Base-by-base conservation (phyloP, 2,797 vertebrate species). In the Trachurus trachurus region DNA sequence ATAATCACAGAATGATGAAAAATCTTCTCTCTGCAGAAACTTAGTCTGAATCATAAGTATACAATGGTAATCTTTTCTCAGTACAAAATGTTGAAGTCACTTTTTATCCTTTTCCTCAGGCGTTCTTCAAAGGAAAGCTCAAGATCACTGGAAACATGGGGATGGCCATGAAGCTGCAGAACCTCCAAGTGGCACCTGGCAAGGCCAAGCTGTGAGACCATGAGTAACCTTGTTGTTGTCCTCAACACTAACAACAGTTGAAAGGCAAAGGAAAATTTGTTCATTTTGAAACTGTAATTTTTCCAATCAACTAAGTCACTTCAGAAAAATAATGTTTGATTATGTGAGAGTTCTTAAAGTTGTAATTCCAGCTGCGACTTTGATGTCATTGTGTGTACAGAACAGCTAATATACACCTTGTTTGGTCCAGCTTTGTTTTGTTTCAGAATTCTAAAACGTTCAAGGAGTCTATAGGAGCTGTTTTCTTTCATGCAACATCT, bases 141-240 rank as follows among this genome's bases (percentile, higher is more conserved):
- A 99, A 99, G 95, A 90, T 99, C 74, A 81, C 94, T 65, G 98
- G 98, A 52, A 99, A 97, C 91, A 97, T 98, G 97, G 96, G 94
- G 57, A 88, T 98, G 94, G 98, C 97, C 61, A 96, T 99, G 98
- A 99, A 98, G 91, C 95, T 99, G 80, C 97, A 98, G 88, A 98
- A 70, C 77, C 95, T 99, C 64, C 97, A 98, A 80, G 85, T 98
- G 63, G 89, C 95, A 64, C 92, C 96, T 0, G 95, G 87, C 84
- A 97, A 97, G 91, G 95, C 98, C 82, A 98, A 97, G 90, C 96
- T 99, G 91, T 99, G 95, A 99, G 45, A 66, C 34, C 9, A 13
- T 1, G 3, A 31, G 15, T 34, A 1, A 4, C 1, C 37, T 0
- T 10, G 29, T 40, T 10, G 29, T 40, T 64, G 7, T 67, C 26